Conservation (phyloP, 1,140 invertebrate genomes). For the Gonioctena quinquepunctata region DNA sequence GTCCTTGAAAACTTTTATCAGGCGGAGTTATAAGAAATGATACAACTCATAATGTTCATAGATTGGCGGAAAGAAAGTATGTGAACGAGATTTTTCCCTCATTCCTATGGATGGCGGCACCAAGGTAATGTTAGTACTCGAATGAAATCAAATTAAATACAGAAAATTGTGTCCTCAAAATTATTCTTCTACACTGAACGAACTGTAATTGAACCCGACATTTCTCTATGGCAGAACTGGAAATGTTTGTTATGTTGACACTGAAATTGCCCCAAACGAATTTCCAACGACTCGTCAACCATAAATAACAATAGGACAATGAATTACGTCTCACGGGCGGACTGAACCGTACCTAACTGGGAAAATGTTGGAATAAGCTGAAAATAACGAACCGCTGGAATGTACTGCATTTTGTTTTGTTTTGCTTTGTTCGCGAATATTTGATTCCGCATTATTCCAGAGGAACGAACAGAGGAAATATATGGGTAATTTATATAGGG, state of each 20-base stretch:
- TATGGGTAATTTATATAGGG: no score
- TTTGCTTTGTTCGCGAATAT: background rate
- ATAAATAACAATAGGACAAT: conserved; percentile 1
- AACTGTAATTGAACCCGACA: no score
- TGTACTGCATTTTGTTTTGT: background rate
- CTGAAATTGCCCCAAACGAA: background rate
- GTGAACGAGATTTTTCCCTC: no score
- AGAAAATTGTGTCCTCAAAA: no score
- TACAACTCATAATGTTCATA: no score
- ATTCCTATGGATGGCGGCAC: no score
- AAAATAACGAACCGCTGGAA: background rate
- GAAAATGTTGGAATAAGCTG: background rate
- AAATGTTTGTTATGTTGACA: background rate
- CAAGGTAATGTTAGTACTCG: no score
- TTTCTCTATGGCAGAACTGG: background rate
- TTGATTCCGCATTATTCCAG: background rate
- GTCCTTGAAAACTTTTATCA: no score
- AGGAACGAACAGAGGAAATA: background rate
- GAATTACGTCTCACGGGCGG: background rate
- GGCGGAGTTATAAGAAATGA: no score
- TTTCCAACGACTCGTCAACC: background rate
- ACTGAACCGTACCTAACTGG: background rate
- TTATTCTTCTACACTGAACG: no score
- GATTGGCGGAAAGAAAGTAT: no score
- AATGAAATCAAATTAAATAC: no score